Base-by-base conservation (phyloP, 2,113 vertebrate genomes). In the Corythoichthys haematopterus region DNA sequence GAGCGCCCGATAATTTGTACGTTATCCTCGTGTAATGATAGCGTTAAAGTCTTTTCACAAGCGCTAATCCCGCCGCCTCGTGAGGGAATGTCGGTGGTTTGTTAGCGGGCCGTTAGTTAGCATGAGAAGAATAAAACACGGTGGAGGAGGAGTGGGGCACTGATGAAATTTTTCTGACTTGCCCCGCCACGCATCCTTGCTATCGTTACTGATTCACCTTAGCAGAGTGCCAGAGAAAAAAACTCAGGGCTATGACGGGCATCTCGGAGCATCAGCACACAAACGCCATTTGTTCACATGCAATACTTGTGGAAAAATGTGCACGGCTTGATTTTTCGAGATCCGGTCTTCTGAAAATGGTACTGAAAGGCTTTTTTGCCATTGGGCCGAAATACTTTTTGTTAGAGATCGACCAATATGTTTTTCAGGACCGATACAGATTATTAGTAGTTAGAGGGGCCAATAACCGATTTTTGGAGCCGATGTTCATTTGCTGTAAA, bases 11-110 rank as follows among this genome's bases (percentile, higher is more conserved):
- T 95, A 90, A 96, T 96, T 95, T 91, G 91, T 87, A 91, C 91
- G 91, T 93, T 90, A 93, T 94, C 92, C 93, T 90, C 88, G 90
- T 93, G 93, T 93, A 95, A 96, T 94, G 93, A 94, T 94, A 91
- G 93, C 93, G 90, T 93, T 93, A 90, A 91, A 93, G 90, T 92
- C 88, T 93, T 94, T 94, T 93, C 79, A 93, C 87, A 79, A 87
- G 83, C 80, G 88, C 87, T 95, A 94, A 96, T 94, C 94, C 92
- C 72, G 51, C 20, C 73, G 53, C 33, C 78, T 73, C 81, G 82
- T 61, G 76, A 85, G 88, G 87, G 73, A 84, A 80, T 86, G 79
- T 88, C 83, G 82, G 20, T 55, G 90, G 63, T 81, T 78, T 80
- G 77, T 77, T 80, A 82, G 81, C 66, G 11, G 74, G 28, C 20